phyloP scores from a whole-genome alignment of 1,140 invertebrate species.

The Drosophila santomea region DNA sequence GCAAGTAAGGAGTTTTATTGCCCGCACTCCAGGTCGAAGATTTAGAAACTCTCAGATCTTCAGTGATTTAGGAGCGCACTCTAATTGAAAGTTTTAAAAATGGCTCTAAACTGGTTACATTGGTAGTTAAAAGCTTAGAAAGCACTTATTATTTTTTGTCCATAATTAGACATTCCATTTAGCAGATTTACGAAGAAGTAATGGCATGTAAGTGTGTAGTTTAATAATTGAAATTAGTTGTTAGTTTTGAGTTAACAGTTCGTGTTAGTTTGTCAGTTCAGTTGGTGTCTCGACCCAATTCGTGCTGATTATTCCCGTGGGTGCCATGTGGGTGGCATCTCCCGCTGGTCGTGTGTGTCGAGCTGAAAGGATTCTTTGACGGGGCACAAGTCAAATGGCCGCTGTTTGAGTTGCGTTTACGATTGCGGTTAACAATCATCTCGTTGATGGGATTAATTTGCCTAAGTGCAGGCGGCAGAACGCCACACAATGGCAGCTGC shows the following conservation, averaged over 20 bases:
- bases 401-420: conserved; percentile 34
- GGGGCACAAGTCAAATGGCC: conserved; percentile 46
- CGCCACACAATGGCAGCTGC: conserved; percentile 17
- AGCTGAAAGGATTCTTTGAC: conserved; percentile 25
- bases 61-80: neutral
- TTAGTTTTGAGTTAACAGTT: too few species aligned
- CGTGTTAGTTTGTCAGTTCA: neutral
- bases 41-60: conserved; percentile 14
- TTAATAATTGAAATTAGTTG: too few species aligned
- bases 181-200: too few species aligned
- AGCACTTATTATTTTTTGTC: too few species aligned
- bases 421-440: conserved; percentile 44
- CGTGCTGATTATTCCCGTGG: conserved; percentile 1
- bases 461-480: conserved; percentile 60
- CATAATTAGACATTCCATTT: too few species aligned
- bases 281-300: conserved; percentile 1
- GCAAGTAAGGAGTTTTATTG: conserved; percentile 34
- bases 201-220: too few species aligned
- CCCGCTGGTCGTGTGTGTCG: neutral
- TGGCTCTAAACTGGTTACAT: neutral
- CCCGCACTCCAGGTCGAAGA: conserved; percentile 19
- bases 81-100: neutral
- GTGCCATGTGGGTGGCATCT: neutral
- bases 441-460: conserved; percentile 72
- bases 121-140: too few species aligned